Conservation (phyloP, 2,888 invertebrate species). For the Callimorpha dominula region DNA sequence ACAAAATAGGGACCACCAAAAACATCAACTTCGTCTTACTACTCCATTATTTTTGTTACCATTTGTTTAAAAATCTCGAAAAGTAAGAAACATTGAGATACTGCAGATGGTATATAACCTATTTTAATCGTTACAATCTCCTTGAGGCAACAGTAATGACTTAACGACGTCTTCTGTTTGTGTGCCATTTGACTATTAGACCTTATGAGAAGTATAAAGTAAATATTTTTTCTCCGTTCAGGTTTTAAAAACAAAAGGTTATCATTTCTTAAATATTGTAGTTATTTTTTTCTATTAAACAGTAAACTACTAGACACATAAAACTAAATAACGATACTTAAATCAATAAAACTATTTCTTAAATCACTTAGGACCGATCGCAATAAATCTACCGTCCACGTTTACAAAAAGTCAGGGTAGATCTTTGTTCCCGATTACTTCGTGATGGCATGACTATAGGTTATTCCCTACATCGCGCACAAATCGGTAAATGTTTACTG, state of each 20-base stretch:
- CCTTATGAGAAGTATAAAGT: no score
- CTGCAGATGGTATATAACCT: no score
- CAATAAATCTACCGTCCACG: constrained; percentile 38
- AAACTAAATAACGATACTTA: constrained; percentile 32
- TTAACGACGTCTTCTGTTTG: no score
- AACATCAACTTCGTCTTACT: no score
- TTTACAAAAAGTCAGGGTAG: constrained; percentile 56
- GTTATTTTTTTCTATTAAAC: not conserved
- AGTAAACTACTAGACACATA: not conserved
- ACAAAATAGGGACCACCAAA: no score
- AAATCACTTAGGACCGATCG: constrained; percentile 27
- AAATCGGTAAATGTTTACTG: constrained; percentile 41
- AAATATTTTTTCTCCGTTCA: no score
- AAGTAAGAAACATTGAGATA: no score
- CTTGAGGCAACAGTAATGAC: no score
- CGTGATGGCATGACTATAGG: constrained; percentile 68
- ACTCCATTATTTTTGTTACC: no score
- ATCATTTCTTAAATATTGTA: not conserved
- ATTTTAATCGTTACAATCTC: no score
- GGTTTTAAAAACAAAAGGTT: not conserved
- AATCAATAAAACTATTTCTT: constrained; percentile 35
- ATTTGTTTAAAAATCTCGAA: no score
- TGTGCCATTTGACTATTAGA: no score
- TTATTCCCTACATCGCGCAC: constrained; percentile 55
- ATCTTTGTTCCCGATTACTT: constrained; percentile 61